Base-by-base conservation (phyloP, 2,113 vertebrate genomes). In the Laticauda colubrina region DNA sequence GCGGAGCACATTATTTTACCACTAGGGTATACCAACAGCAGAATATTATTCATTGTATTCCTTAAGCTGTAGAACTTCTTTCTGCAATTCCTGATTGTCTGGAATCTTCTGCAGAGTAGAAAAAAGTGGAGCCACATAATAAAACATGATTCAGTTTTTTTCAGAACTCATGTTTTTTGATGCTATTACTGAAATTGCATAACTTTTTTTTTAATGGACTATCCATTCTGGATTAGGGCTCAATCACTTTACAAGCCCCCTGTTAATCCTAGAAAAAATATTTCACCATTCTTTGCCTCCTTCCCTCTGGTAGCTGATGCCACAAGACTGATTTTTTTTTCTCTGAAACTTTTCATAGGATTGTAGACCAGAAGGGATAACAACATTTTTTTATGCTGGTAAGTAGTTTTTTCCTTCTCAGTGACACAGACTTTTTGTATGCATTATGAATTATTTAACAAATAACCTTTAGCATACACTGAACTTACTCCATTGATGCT, bases 241-340 rank as follows among this genome's bases (percentile, higher is more conserved):
- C 88, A 53, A n/a, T 87, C 57, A 90, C 11, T 90, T 88, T 59
- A 18, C 55, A 91, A 86, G 15, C 20, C 3, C 54, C 26, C 26
- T 55, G 20, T 64, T 89, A 34, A 26, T 15, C 34, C 34, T 15
- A 85, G 87, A 81, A 92, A 43, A 94, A 39, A 85, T 0, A 5
- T 96, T 95, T 94, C 89, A 43, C 88, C 51, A 75, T 95, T 96
- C 93, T 95, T 97, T 94, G 87, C 90, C 93, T 21, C 5, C 11
- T 93, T 93, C 15, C 89, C 93, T 92, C 15, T 88, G 93, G 69
- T 94, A 96, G 90, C 56, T 23, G 90, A 20, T 95, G 87, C 86
- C 48, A 18, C 81, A 94, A 93, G n/a, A 92, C 56, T 89, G 89
- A 86, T 94, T 94, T 93, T 86, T 86, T 94, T 94, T 92, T 55